Evolutionary conservation across 2,888 invertebrate species (phyloP).

Genomic region (Therioaphis trifolii): DNA sequence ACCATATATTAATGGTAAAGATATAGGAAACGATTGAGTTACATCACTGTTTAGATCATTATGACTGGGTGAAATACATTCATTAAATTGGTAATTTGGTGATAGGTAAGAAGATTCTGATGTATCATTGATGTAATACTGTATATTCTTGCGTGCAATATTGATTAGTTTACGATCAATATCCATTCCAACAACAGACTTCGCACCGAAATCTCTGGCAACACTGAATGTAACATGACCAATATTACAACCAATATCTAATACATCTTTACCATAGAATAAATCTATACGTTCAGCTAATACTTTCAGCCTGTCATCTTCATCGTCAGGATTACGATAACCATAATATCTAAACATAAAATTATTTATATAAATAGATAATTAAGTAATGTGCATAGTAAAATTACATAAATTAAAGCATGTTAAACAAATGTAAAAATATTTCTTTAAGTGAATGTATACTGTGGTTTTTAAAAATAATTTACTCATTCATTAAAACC

Average conservation of each 20-base stretch:
- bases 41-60: neutral
- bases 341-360: conserved; percentile 83
- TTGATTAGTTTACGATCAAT: conserved; percentile 77
- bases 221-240: conserved; percentile 93
- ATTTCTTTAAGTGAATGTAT: neutral
- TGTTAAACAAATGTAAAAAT: conserved; percentile 8
- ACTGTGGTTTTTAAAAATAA: neutral
- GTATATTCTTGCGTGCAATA: conserved; percentile 79
- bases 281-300: conserved; percentile 83
- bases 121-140: conserved; percentile 74
- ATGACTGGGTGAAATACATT: neutral
- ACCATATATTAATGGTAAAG: conserved; percentile 89
- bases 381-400: too few relatives aligned
- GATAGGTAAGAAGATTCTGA: conserved; percentile 1
- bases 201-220: conserved; percentile 86
- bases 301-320: conserved; percentile 85
- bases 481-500: too few relatives aligned
- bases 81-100: conserved; percentile 44
- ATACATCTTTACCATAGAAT: conserved; percentile 88
- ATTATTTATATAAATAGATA: neutral
- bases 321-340: conserved; percentile 85
- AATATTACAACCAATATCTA: conserved; percentile 98
- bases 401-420: neutral
- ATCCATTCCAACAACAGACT: conserved; percentile 91
- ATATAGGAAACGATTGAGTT: conserved; percentile 79